Evolutionary conservation across 2,888 invertebrate species (phyloP).

Genomic region (Isotomurus palustris): DNA sequence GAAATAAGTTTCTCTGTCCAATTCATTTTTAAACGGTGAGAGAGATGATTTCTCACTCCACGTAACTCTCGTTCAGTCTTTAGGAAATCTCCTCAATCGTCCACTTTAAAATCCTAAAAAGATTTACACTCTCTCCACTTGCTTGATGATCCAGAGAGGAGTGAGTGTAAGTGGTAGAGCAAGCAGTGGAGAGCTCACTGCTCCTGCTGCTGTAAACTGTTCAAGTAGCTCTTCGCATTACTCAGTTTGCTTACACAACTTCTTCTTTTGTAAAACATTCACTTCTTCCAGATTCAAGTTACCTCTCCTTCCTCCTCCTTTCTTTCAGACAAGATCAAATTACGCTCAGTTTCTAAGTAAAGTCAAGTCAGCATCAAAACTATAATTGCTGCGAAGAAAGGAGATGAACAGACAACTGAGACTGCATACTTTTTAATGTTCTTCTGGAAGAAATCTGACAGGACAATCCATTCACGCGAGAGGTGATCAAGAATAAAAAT

Average conservation of each 20-base stretch:
- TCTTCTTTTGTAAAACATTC: neutral
- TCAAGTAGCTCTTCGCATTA: constrained; percentile 9
- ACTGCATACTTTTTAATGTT: neutral
- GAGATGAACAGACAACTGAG: neutral
- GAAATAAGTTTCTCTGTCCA: constrained; percentile 11
- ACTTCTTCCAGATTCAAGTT: neutral
- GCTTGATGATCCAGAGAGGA: neutral
- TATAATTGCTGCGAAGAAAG: no score
- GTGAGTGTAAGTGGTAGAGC: no score
- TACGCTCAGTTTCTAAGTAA: neutral
- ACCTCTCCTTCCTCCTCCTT: neutral
- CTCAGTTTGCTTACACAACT: constrained; percentile 10
- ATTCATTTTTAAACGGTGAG: constrained; percentile 1
- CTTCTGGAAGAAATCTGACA: no score
- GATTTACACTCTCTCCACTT: no score
- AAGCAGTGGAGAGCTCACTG: no score
- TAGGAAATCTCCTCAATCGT: neutral
- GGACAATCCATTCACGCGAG: no score
- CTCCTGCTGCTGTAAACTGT: no score
- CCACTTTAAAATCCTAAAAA: constrained; percentile 1
- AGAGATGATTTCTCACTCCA: neutral
- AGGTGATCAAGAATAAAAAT: no score
- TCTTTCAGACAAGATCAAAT: constrained; percentile 2
- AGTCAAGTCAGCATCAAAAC: neutral
- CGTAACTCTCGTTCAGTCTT: neutral